Conservation (phyloP, 2,888 invertebrate genomes). For the Mythimna vitellina region DNA sequence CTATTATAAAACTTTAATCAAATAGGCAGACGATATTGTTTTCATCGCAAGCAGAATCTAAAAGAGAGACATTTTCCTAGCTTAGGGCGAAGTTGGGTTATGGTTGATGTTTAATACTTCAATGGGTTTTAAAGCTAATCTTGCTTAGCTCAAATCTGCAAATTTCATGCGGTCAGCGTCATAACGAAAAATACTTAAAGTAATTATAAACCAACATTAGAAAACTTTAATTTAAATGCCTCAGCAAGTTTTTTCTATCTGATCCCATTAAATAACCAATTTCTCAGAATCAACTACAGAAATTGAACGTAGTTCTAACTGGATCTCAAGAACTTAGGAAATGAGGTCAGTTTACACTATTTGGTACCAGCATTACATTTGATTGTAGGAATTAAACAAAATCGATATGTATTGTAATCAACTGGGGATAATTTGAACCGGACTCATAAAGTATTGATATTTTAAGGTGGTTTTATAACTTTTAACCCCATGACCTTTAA, state of each 20-base stretch:
- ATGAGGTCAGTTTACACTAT: background rate
- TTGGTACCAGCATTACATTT: background rate
- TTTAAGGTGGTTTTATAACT: background rate
- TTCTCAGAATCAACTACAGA: background rate
- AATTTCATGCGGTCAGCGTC: background rate
- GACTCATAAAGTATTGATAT: constrained; percentile 5
- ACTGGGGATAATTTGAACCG: background rate
- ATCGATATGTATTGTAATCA: constrained; percentile 2
- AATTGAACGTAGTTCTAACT: constrained; percentile 2
- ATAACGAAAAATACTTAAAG: background rate
- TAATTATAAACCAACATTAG: background rate
- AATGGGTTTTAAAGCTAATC: background rate
- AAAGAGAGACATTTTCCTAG: too few relatives aligned
- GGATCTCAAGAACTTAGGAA: background rate
- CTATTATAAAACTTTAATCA: background rate
- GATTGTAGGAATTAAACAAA: background rate
- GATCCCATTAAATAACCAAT: constrained; percentile 6
- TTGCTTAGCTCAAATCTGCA: background rate
- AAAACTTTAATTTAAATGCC: background rate
- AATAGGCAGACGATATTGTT: too few relatives aligned
- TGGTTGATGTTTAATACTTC: background rate
- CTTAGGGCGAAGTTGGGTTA: too few relatives aligned
- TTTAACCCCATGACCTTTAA: background rate
- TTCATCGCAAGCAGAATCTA: too few relatives aligned
- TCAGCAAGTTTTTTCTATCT: background rate